A percentile compares a stretch with the other conserved stretches of the same genome.
Evolutionary conservation across 2,888 invertebrate species (phyloP).

Genomic region (Megalurothrips usitatus): DNA sequence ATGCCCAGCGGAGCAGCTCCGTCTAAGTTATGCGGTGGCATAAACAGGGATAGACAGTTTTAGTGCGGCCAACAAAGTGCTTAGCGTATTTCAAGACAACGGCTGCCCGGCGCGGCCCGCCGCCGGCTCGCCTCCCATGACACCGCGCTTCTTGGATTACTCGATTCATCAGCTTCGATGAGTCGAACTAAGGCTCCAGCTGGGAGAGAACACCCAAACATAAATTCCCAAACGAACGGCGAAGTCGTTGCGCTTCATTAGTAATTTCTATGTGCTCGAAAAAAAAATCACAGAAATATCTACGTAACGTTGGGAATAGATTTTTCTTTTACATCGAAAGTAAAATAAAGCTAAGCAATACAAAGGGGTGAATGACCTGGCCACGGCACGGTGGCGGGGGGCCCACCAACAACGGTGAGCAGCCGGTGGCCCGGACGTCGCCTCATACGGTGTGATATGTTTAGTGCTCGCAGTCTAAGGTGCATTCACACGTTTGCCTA

Average conservation of each 20-base stretch:
- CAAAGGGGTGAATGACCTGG: no score
- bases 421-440: no score
- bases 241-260: background rate
- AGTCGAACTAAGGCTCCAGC: background rate
- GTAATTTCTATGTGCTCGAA: no score
- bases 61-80: constrained; percentile 21
- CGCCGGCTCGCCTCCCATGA: background rate
- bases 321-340: no score
- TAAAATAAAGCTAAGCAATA: no score
- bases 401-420: no score
- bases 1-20: no score
- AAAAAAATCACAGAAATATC: no score
- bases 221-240: background rate
- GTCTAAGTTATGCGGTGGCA: constrained; percentile 8
- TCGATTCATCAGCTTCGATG: background rate
- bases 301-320: no score
- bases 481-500: background rate
- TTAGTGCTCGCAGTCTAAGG: background rate
- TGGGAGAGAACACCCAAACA: background rate
- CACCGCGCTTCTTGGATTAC: background rate
- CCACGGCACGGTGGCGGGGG: no score
- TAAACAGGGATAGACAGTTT: constrained; percentile 20
- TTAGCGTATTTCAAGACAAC: constrained; percentile 6
- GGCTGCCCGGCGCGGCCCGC: background rate
- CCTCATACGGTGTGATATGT: background rate